Conservation (phyloP, 1,140 invertebrate genomes). For the Halotydeus destructor region DNA sequence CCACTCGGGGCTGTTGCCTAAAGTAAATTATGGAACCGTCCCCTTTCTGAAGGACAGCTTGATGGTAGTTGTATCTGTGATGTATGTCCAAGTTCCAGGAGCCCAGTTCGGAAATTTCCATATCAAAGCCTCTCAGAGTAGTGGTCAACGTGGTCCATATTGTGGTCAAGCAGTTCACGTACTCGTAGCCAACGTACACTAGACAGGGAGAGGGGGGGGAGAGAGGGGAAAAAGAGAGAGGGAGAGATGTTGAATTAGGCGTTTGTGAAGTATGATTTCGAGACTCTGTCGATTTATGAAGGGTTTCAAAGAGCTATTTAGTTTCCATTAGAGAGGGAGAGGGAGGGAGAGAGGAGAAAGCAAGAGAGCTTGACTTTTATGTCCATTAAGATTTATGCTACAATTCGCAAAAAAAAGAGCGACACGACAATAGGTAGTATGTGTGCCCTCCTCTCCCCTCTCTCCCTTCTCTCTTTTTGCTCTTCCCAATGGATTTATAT, state of each 20-base stretch:
- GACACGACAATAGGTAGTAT: no score
- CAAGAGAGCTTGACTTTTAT: no score
- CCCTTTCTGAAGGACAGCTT: conserved; percentile 84
- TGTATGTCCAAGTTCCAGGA: conserved; percentile 94
- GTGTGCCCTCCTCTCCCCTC: no score
- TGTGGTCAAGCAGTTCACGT: conserved; percentile 53
- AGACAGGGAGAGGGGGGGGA: no score
- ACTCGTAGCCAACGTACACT: conserved; percentile 76
- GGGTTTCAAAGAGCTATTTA: neutral
- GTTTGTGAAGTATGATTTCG: neutral
- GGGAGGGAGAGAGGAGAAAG: neutral
- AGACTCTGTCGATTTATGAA: neutral
- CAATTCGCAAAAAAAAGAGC: no score
- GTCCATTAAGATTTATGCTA: no score
- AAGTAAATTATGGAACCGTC: conserved; percentile 81
- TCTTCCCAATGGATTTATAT: no score
- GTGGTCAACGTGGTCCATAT: conserved; percentile 87
- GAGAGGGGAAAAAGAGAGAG: conserved; percentile 9
- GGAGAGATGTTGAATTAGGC: neutral
- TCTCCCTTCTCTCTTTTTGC: no score
- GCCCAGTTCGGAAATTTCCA: conserved; percentile 86
- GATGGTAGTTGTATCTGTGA: conserved; percentile 93
- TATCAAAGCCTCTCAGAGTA: conserved; percentile 83
- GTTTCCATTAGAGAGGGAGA: neutral
- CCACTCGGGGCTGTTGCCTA: conserved; percentile 58